Evolutionary conservation across 2,888 invertebrate species (phyloP), one percentile per base, ranked within the genome.

Genomic region (Stenichneumon culpator): DNA sequence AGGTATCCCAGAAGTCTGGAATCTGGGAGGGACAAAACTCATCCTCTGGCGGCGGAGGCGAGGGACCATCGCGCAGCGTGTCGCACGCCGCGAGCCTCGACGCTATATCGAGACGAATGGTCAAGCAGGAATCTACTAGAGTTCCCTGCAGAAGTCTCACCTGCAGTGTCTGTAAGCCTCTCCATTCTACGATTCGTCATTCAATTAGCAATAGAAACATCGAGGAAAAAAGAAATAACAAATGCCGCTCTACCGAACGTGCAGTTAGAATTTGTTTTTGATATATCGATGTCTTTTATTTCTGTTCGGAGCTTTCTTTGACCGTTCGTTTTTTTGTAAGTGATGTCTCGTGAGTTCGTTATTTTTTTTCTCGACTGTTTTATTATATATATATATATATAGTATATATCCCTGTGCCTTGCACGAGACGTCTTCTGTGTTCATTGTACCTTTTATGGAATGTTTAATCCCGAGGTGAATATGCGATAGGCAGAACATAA

Each of bases 1-100:
- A 94, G 94, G 91, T 94, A 52, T 94, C 94, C 52, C 94, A 94
- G 79, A 93, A 94, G 82, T 94, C 93, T 52, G 94, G 93, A 19
- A 91, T 93, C 22, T 93, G 93, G 93, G 93, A 93, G 72, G 93
- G 93, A 7, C 89, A 88, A 54, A 92, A 92, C 79, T 93, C 93
- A 16, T 91, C 93, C 39, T 90, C 92, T 39, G 91, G 91, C 11
- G 92, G 91, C 1, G 92, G 87, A 44, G 92, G 90, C 83, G 93
- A 93, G 36, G 93, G 93, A 28, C 93, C 93, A 3, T 93, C 94
- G 44, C 90, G 93, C 47, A 92, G 94, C 85, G 93, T 94, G 63
- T 94, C 95, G 70, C 95, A 95, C 89, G 95, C 96, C 28, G 95
- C 95, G 74, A 95, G 95, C 89, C 92, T 95, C 91, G 96, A 96